Conservation (phyloP, 2,797 vertebrate genomes). For the Muraenolepis orangiensis region DNA sequence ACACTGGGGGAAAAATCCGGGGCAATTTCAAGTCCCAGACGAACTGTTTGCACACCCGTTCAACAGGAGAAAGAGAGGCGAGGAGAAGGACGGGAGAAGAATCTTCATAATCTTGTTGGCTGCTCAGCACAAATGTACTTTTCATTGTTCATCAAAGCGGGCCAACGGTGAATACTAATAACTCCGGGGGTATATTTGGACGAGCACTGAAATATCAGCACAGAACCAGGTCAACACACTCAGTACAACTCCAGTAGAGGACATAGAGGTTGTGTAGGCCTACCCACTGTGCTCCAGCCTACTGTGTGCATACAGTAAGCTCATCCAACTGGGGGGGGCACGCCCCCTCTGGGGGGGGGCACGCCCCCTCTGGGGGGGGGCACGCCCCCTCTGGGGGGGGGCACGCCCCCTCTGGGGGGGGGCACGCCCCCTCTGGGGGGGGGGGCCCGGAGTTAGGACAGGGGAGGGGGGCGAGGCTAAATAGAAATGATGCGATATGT, state of each 20-base stretch:
- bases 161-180: constrained; percentile 16
- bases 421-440: too few relatives aligned
- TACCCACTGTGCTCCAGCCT: background rate
- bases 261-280: background rate
- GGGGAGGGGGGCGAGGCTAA: too few relatives aligned
- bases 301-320: background rate
- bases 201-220: background rate
- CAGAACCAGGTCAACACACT: background rate
- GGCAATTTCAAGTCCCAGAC: constrained; percentile 66
- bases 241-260: background rate
- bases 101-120: constrained; percentile 38
- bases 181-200: background rate
- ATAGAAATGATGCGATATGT: too few relatives aligned
- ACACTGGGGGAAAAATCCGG: constrained; percentile 71
- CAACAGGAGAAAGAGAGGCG: constrained; percentile 29
- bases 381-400: too few relatives aligned
- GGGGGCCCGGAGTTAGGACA: too few relatives aligned
- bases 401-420: too few relatives aligned
- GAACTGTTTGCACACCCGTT: constrained; percentile 56
- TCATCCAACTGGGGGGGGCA: too few relatives aligned
- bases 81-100: constrained; percentile 26
- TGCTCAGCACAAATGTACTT: constrained; percentile 32
- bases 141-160: constrained; percentile 21
- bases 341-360: too few relatives aligned
- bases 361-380: too few relatives aligned